Percentiles rank a stretch among this genome's conserved stretches.
Conservation (phyloP, 2,888 invertebrate species). For the Thecophora atra region DNA sequence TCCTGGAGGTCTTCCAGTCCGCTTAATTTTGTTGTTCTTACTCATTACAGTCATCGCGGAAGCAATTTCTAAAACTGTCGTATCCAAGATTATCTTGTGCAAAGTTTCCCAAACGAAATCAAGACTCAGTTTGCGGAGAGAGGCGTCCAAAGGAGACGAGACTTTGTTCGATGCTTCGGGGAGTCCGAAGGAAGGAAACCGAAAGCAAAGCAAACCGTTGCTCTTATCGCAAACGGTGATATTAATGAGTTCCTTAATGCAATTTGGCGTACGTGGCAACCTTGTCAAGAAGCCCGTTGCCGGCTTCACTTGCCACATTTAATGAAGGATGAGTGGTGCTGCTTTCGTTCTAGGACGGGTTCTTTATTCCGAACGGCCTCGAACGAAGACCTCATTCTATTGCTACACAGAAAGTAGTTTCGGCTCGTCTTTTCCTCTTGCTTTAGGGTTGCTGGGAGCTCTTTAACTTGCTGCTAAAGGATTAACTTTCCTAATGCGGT, state of each 20-base stretch:
- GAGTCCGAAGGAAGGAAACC: background rate
- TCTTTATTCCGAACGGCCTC: too few relatives aligned
- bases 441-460: constrained; percentile 12
- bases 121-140: constrained; percentile 5
- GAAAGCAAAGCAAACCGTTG: constrained; percentile 36
- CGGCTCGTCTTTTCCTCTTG: constrained; percentile 5
- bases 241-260: constrained; percentile 46
- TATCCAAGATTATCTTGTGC: constrained; percentile 62
- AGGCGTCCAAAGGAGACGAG: background rate
- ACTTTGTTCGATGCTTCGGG: background rate
- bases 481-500: constrained; percentile 38
- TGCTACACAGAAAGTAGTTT: constrained; percentile 51
- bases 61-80: constrained; percentile 62
- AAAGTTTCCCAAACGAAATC: constrained; percentile 47
- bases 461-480: constrained; percentile 29
- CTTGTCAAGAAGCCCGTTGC: constrained; percentile 16
- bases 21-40: constrained; percentile 43
- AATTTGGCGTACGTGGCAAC: constrained; percentile 41
- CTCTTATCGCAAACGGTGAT: constrained; percentile 45
- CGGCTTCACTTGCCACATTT: background rate
- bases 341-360: too few relatives aligned
- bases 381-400: constrained; percentile 58
- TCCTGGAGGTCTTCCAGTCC: constrained; percentile 3
- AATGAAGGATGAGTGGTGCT: constrained; percentile 1
- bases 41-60: constrained; percentile 51